Conservation (phyloP, 2,113 vertebrate species). For the Tragelaphus scriptus region DNA sequence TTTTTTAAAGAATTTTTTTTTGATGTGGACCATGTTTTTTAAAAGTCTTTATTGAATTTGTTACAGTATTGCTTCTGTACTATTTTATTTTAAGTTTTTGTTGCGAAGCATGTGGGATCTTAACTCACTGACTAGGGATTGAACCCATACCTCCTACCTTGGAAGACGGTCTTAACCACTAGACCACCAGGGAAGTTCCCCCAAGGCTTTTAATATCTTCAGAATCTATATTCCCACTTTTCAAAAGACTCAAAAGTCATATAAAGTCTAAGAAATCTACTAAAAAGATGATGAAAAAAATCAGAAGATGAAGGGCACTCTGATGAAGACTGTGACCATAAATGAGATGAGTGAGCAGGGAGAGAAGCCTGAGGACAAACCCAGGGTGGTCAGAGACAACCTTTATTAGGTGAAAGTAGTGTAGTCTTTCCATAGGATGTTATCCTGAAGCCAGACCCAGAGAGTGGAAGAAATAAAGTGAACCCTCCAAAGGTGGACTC, state of each 20-base stretch:
- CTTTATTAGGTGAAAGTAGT: conserved; percentile 68
- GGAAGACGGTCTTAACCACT: not conserved
- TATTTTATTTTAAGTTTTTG: not conserved
- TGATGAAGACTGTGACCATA: conserved; percentile 66
- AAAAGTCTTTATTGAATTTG: not conserved
- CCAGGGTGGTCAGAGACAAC: conserved; percentile 78
- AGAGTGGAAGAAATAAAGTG: conserved; percentile 91
- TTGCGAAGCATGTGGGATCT: not conserved
- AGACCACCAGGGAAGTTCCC: not conserved
- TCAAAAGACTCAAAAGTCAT: conserved; percentile 87
- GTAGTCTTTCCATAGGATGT: conserved; percentile 88
- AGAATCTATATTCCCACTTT: conserved; percentile 69
- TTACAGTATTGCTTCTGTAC: not conserved
- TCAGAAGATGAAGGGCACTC: conserved; percentile 80
- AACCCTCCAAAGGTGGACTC: conserved; percentile 93
- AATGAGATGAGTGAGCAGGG: conserved; percentile 81
- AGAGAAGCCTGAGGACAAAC: conserved; percentile 82
- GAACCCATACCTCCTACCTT: not conserved
- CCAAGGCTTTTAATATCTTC: conserved; percentile 65
- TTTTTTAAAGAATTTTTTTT: not conserved
- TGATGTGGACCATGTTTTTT: not conserved
- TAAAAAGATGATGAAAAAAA: conserved; percentile 67
- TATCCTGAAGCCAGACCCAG: conserved; percentile 90
- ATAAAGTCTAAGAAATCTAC: conserved; percentile 82
- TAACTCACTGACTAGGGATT: not conserved